Evolutionary conservation across 2,888 invertebrate genomes (phyloP), one percentile per base, ranked within the genome.

Genomic region (Hofmannophila pseudospretella): DNA sequence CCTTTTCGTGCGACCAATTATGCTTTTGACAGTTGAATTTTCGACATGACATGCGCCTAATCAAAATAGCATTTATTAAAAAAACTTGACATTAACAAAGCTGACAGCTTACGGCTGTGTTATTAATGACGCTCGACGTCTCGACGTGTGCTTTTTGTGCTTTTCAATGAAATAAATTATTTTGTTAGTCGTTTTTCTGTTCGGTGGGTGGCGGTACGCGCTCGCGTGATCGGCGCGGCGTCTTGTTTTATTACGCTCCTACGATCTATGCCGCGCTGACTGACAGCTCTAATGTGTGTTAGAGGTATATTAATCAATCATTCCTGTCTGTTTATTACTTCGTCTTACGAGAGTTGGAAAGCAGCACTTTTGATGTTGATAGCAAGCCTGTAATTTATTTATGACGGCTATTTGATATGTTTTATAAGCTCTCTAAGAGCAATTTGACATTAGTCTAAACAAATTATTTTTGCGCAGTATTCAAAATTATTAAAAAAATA

Each of bases 11-110:
- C 69, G 75, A 82, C 87, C 88, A 88, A 88, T 88, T 88, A 88
- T 73, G 75, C 64, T 81, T 82, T 74, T 85, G 88, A 88, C 88
- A 88, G 88, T 78, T 86, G 76, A 87, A 81, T 85, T 82, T 85
- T 77, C 73, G 75, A 86, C 84, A 82, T 85, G 88, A 88, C 87
- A 80, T 81, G 82, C 87, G 88, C 88, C 88, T 88, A 89, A 89
- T 89, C 89, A 87, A 87, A 86, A 87, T 82, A 87, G 74, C 84
- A 77, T 86, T 87, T 84, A 81, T 81, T 72, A 73, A 76, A 82
- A 80, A 81, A 80, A 73, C 74, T 72, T 71, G 72, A 77, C 77
- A 77, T 82, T 77, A 81, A 75, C 75, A 70, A 74, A 73, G 74
- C 76, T 79, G 86, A 85, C 87, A 82, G 85, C 81, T 78, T 77